Conservation (phyloP, 2,113 vertebrate genomes). For the Eurystomus gularis region DNA sequence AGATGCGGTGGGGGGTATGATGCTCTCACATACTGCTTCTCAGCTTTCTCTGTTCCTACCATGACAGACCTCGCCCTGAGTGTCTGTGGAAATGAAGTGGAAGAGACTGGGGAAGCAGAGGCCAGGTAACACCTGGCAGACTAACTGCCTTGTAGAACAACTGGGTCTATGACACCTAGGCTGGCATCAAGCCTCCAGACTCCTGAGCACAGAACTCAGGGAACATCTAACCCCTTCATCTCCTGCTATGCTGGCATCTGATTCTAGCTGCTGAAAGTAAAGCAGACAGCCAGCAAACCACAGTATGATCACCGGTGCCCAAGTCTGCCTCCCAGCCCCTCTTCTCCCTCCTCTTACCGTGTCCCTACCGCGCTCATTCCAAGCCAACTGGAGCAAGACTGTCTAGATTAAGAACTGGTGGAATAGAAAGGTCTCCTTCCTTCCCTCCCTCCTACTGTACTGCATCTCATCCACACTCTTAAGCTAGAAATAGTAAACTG, state of each 20-base stretch:
- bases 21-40: not conserved
- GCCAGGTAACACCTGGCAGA: not conserved
- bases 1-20: not conserved
- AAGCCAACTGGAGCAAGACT: not conserved
- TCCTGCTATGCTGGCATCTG: not conserved
- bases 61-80: not conserved
- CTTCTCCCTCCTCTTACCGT: not conserved
- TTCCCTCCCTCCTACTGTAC: not conserved
- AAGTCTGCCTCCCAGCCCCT: not conserved
- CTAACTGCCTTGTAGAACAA: not conserved
- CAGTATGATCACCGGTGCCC: not conserved
- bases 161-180: not conserved
- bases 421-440: not conserved
- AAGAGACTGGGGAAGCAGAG: not conserved
- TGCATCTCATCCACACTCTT: not conserved
- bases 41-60: not conserved
- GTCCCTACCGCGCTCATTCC: not conserved
- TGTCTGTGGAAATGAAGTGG: not conserved
- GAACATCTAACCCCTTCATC: not conserved
- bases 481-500: not conserved
- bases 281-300: not conserved
- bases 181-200: not conserved
- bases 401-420: not conserved
- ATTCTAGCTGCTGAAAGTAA: not conserved
- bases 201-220: not conserved